Conservation (phyloP, 2,113 vertebrate genomes). For the Pterocles burchelli region DNA sequence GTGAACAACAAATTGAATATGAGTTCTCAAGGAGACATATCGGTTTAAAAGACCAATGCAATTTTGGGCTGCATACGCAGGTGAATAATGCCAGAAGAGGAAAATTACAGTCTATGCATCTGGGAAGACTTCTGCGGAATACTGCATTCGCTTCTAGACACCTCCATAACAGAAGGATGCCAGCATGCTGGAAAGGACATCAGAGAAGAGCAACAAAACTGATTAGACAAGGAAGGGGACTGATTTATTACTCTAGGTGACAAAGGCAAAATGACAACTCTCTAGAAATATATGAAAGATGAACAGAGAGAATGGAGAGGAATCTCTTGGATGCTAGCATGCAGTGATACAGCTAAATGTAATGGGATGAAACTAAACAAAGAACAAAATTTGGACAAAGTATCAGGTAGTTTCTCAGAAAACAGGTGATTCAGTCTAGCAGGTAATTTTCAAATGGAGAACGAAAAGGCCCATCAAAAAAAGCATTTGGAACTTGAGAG, state of each 20-base stretch:
- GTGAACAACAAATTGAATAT: not conserved
- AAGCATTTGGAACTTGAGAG: not conserved
- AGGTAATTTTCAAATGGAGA: not conserved
- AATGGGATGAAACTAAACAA: not conserved
- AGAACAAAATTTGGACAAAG: not conserved
- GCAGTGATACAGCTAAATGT: not conserved
- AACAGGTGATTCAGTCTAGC: not conserved
- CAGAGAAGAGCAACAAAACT: constrained; percentile 8
- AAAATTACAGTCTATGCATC: not conserved
- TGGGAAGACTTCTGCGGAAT: not conserved
- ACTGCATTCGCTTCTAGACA: not conserved
- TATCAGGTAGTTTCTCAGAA: not conserved
- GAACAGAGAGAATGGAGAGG: not conserved
- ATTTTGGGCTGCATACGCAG: not conserved
- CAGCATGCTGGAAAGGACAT: not conserved
- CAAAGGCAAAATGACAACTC: not conserved
- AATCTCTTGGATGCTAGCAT: not conserved
- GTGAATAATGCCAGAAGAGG: not conserved
- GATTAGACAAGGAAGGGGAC: not conserved
- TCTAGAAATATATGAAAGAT: not conserved
- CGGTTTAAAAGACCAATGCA: not conserved
- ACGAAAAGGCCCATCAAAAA: not conserved
- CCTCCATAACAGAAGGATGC: not conserved
- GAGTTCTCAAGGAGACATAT: not conserved
- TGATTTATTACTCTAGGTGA: not conserved